phyloP scores from a whole-genome alignment of 2,888 invertebrate species.

The Dorcus hopei region DNA sequence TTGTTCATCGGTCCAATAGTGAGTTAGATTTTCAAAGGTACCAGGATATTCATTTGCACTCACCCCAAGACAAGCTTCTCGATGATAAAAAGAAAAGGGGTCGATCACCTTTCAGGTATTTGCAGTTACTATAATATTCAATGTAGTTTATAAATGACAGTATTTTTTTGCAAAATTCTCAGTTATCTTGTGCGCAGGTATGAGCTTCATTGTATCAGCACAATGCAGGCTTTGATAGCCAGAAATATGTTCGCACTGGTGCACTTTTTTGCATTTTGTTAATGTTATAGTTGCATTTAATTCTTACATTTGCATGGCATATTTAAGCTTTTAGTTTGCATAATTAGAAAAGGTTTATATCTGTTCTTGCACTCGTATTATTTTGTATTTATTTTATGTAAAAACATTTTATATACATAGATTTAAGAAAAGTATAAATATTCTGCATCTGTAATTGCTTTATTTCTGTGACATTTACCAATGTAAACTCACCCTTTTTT shows the following conservation, averaged over 20 bases:
- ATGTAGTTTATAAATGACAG: slow-evolving; percentile 15
- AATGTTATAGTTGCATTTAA: too few species aligned
- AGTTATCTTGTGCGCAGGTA: slow-evolving; percentile 28
- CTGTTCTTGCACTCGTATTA: too few species aligned
- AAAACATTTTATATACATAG: too few species aligned
- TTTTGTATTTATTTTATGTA: too few species aligned
- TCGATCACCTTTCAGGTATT: slow-evolving; percentile 84
- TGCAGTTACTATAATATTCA: slow-evolving; percentile 7
- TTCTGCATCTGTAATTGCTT: too few species aligned
- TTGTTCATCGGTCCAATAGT: slow-evolving; percentile 69
- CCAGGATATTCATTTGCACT: slow-evolving; percentile 53
- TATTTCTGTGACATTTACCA: too few species aligned
- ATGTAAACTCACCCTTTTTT: too few species aligned
- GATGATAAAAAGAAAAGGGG: slow-evolving; percentile 71
- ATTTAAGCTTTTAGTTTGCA: too few species aligned
- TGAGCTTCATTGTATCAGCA: slow-evolving; percentile 6
- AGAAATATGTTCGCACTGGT: background rate
- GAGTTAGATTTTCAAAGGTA: slow-evolving; percentile 74
- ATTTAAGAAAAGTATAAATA: too few species aligned
- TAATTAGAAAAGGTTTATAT: too few species aligned
- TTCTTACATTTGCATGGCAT: too few species aligned
- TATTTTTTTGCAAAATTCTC: slow-evolving; percentile 25
- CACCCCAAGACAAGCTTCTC: slow-evolving; percentile 31
- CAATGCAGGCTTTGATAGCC: background rate
- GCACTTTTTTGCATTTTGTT: too few species aligned